These are phyloP conservation scores for Semnornis frantzii DNA, from an alignment of 2,113 vertebrate genomes.

Conservation along the genomic window DNA sequence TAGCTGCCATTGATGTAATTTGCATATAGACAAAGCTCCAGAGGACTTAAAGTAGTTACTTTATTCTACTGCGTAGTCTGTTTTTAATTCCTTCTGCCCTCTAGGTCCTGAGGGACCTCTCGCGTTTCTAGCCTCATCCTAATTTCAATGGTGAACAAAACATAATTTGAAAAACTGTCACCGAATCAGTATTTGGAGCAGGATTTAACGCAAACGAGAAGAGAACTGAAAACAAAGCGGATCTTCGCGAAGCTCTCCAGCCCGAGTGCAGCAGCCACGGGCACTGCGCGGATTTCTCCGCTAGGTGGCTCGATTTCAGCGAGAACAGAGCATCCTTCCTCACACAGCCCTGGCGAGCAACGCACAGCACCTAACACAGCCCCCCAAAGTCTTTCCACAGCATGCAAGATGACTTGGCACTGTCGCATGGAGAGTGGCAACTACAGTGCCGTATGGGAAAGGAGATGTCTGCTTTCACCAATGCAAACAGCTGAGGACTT, in stretches of 20 bases:
- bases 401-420: no score
- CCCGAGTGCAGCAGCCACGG: not conserved
- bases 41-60: not conserved
- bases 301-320: not conserved
- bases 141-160: not conserved
- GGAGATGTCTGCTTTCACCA: not conserved
- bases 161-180: not conserved
- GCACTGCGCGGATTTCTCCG: not conserved
- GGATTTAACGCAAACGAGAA: not conserved
- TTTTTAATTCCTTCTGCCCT: not conserved
- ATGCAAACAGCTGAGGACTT: no score
- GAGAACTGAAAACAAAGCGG: not conserved
- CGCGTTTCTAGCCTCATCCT: not conserved
- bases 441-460: not conserved
- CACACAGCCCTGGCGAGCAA: rapidly evolving
- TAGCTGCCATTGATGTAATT: not conserved
- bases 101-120: not conserved
- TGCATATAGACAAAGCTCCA: not conserved
- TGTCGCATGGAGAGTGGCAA: not conserved
- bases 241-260: not conserved
- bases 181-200: not conserved
- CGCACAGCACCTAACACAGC: rapidly evolving
- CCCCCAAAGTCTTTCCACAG: not conserved
- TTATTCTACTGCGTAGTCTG: not conserved
- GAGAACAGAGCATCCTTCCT: not conserved